Conservation (phyloP, 2,797 vertebrate genomes). For the Sebastes steindachneri region DNA sequence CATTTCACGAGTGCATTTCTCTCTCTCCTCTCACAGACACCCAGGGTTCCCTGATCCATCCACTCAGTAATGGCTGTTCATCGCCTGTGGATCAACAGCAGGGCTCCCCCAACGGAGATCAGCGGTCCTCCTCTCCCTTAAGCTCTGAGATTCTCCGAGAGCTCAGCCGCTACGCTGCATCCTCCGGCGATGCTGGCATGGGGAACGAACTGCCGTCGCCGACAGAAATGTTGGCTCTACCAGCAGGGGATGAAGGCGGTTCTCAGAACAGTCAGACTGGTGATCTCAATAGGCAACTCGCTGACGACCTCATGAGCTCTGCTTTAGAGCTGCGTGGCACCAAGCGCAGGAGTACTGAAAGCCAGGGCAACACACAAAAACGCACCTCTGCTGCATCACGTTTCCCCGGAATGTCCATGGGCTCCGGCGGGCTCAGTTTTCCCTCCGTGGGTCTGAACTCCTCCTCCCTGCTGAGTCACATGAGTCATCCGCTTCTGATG, state of each 20-base stretch:
- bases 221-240: conserved; percentile 22
- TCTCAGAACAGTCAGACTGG: conserved; percentile 63
- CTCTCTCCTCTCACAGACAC: conserved; percentile 79
- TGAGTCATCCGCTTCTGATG: conserved; percentile 91
- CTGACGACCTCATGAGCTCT: conserved; percentile 75
- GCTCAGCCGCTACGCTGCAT: conserved; percentile 89
- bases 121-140: conserved; percentile 87
- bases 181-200: conserved; percentile 74
- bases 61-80: conserved; percentile 90
- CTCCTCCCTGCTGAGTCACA: conserved; percentile 87
- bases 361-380: conserved; percentile 85
- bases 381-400: conserved; percentile 83
- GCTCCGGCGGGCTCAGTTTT: conserved; percentile 86
- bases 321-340: conserved; percentile 86
- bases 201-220: conserved; percentile 53
- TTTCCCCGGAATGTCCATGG: conserved; percentile 85
- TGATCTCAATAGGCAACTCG: conserved; percentile 69
- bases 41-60: conserved; percentile 76
- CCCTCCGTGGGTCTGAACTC: conserved; percentile 90
- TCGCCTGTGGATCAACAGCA: conserved; percentile 85
- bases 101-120: conserved; percentile 83
- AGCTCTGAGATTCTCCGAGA: conserved; percentile 93
- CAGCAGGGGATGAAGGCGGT: conserved; percentile 56
- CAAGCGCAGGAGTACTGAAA: conserved; percentile 89
- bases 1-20: neutral